A percentile compares a stretch with the other conserved stretches of the same genome.
phyloP scores from a whole-genome alignment of 2,797 vertebrate genomes.

The Molossus molossus region DNA sequence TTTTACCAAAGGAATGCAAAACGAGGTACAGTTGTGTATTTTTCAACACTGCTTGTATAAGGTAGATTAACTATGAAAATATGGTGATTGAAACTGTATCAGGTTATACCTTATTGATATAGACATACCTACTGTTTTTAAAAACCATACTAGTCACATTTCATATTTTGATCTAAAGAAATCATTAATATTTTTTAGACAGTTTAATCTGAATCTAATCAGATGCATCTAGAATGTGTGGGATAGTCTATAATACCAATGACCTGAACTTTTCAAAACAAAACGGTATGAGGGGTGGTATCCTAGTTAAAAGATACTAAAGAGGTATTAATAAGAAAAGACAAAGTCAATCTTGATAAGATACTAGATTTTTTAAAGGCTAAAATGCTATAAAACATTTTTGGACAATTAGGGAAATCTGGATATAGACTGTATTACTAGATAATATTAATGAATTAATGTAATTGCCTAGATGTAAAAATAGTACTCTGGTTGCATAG shows the following conservation, averaged over 20 bases:
- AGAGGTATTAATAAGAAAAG: conserved; percentile 37
- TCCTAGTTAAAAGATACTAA: conserved; percentile 20
- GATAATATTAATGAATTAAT: neutral
- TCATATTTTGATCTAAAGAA: conserved; percentile 40
- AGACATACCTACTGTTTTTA: neutral
- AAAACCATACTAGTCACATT: conserved; percentile 8
- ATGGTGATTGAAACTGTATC: neutral
- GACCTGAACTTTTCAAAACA: conserved; percentile 1
- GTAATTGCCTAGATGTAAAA: neutral
- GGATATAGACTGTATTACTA: neutral
- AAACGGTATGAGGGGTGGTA: neutral
- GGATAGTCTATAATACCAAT: neutral
- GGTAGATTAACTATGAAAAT: neutral
- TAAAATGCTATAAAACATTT: conserved; percentile 44
- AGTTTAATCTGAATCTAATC: conserved; percentile 30
- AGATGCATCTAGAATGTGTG: conserved; percentile 20
- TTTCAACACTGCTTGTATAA: neutral
- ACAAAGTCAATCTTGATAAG: neutral
- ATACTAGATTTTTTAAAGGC: conserved; percentile 7
- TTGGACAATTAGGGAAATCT: neutral
- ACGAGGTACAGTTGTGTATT: neutral
- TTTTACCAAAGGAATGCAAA: conserved; percentile 6
- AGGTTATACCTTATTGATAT: neutral
- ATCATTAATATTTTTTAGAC: conserved; percentile 30
- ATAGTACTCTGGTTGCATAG: neutral